phyloP scores from a whole-genome alignment of 2,113 vertebrate species.

The Xenopus laevis region DNA sequence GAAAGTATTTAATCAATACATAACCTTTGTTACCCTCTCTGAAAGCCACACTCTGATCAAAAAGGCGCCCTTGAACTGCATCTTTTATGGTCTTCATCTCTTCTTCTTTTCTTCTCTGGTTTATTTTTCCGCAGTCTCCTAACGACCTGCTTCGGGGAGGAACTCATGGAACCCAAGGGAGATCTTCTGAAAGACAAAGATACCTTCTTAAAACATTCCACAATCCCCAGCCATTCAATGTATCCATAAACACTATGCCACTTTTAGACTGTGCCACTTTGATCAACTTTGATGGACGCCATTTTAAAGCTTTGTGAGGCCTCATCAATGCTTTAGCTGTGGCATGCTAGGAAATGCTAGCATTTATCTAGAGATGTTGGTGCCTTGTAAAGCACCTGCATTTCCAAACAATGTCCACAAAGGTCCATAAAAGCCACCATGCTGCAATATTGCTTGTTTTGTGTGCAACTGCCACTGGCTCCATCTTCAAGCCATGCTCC shows the following conservation, averaged over 20 bases:
- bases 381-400: neutral
- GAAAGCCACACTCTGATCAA: constrained; percentile 60
- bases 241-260: constrained; percentile 57
- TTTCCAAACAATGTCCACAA: neutral
- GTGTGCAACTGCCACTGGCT: neutral
- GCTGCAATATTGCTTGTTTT: neutral
- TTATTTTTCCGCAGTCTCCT: constrained; percentile 76
- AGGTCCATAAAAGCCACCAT: neutral
- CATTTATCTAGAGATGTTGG: neutral
- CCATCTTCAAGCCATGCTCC: neutral
- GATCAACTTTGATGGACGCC: neutral
- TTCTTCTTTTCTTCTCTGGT: constrained; percentile 75
- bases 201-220: constrained; percentile 75
- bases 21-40: neutral
- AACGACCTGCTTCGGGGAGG: constrained; percentile 85
- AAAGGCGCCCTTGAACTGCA: constrained; percentile 58
- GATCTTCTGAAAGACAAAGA: constrained; percentile 82
- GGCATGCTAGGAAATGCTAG: neutral
- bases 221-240: constrained; percentile 61
- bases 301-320: neutral
- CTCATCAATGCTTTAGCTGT: neutral
- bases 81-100: constrained; percentile 57
- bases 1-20: too few relatives aligned
- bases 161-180: constrained; percentile 82
- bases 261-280: neutral